phyloP scores from a whole-genome alignment of 2,888 invertebrate genomes.

The Axea sp. region DNA sequence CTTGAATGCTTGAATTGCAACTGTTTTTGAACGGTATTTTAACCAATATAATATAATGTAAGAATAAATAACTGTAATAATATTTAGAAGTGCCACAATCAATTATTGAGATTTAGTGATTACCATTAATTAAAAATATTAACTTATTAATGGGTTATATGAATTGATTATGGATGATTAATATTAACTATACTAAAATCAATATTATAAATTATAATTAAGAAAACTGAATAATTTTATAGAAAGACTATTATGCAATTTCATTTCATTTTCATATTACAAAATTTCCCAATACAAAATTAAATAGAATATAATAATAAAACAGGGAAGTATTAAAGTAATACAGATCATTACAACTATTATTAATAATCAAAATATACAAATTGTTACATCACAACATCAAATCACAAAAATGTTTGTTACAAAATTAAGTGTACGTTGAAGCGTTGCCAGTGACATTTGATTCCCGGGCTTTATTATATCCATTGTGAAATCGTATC shows the following conservation, averaged over 20 bases:
- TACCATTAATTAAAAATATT: constrained; percentile 10
- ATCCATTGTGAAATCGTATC: background rate
- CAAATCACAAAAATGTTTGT: constrained; percentile 54
- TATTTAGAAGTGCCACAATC: constrained; percentile 7
- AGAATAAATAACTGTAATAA: constrained; percentile 23
- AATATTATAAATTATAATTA: background rate
- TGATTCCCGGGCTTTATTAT: too few relatives aligned
- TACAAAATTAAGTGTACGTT: constrained; percentile 1
- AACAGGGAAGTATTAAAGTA: too few relatives aligned
- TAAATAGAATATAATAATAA: too few relatives aligned
- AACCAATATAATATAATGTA: constrained; percentile 23
- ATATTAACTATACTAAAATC: constrained; percentile 32
- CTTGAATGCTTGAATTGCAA: constrained; percentile 52
- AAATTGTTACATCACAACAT: constrained; percentile 13
- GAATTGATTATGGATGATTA: constrained; percentile 12
- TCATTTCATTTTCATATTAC: too few relatives aligned
- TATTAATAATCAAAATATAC: background rate
- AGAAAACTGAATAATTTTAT: background rate
- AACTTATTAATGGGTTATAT: constrained; percentile 15
- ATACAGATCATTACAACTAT: too few relatives aligned
- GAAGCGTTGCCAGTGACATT: background rate
- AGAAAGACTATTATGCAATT: background rate
- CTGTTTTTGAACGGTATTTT: constrained; percentile 25
- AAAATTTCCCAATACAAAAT: too few relatives aligned
- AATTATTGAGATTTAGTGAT: constrained; percentile 7